Base-by-base conservation (phyloP, 1,140 invertebrate genomes). In the Drosophila sproati region DNA sequence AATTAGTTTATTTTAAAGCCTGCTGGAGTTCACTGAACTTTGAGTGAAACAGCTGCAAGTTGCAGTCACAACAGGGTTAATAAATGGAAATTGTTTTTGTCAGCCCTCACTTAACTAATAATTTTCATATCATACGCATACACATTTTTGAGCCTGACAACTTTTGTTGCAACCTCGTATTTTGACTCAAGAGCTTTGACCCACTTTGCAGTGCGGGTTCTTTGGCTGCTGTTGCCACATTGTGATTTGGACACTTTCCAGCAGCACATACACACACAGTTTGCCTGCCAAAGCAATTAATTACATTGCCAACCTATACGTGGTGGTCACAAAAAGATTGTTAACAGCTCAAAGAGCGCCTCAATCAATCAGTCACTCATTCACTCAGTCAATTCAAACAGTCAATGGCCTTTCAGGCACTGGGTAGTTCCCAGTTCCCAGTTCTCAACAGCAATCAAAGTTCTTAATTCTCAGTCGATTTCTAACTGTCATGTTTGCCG, bases 291-390 rank as follows among this genome's bases (percentile, higher is more conserved):
- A 73, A 88, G 80, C 85, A 88, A 88, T 88, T 88, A 89, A 88
- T 88, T 80, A 88, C 85, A 89, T 88, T 89, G 88, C 77, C 70
- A 73, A 73, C 51, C 57, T 68, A 68, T 73, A 79, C 77, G 74
- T 79, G 67, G 67, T 41, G 39, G 10, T 43, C 69, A 78, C 80
- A 79, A 82, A 70, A 64, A 79, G 62, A 77, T 89, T 85, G 83
- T 89, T 83, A 88, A 83, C 77, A 88, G 73, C 80, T 80, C 35
- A 69, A 78, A 80, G 80, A 69, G 60, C 64, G 61, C 80, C 80
- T 88, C 85, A 83, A 82, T 87, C 83, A 87, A 88, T 87, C 82
- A 87, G 83, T 70, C 73, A 72, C 54, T 48, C 59, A 8, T 7
- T 47, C 77, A 64, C 5, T 41, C 39, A 41, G 3, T 41, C 39